Conservation (phyloP, 2,797 vertebrate genomes). For the Sebastes hopkinsi region DNA sequence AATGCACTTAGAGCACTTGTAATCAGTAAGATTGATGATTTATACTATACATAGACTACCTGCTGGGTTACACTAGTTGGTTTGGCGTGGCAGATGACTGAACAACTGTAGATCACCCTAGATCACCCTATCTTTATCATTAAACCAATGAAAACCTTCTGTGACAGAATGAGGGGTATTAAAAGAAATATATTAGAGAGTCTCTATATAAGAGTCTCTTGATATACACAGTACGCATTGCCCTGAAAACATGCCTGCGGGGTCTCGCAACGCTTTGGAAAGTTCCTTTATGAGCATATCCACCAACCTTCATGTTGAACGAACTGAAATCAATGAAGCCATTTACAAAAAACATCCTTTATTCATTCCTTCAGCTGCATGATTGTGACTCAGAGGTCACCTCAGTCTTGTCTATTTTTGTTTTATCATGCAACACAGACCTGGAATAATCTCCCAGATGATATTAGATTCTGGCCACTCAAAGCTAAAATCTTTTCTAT, state of each 20-base stretch:
- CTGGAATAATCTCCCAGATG: not conserved
- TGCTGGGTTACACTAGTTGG: not conserved
- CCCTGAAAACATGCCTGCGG: not conserved
- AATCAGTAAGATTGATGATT: not conserved
- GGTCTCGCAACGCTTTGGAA: not conserved
- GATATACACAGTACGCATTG: not conserved
- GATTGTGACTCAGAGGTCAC: not conserved
- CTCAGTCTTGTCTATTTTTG: not conserved
- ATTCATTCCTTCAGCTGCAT: not conserved
- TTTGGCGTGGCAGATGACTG: not conserved
- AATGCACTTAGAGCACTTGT: not conserved
- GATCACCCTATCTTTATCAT: not conserved
- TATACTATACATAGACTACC: not conserved
- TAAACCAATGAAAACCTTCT: not conserved
- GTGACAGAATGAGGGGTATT: not conserved
- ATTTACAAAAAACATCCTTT: not conserved
- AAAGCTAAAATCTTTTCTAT: not conserved
- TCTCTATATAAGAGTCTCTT: not conserved
- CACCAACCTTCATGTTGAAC: not conserved
- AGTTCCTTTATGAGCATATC: not conserved
- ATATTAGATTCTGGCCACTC: not conserved
- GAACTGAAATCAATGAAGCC: not conserved
- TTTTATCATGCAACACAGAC: not conserved
- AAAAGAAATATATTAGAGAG: not conserved
- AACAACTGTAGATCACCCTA: not conserved